phyloP scores from a whole-genome alignment of 2,888 invertebrate genomes.

The Malacosoma neustria region DNA sequence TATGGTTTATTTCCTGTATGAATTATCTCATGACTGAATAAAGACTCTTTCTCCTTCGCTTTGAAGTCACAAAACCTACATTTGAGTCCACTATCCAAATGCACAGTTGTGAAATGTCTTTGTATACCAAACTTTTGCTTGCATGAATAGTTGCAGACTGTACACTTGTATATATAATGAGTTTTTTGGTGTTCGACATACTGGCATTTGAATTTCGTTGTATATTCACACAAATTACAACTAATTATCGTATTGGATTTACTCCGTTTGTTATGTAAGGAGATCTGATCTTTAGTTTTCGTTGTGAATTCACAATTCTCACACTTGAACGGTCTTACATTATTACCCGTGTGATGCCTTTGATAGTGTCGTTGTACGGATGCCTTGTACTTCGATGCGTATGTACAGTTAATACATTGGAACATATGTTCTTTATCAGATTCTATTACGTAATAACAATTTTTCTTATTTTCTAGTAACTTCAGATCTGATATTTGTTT shows the following conservation, averaged over 20 bases:
- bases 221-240: slow-evolving; percentile 32
- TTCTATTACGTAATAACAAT: no score
- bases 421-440: slow-evolving; percentile 36
- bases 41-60: slow-evolving; percentile 31
- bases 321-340: slow-evolving; percentile 40
- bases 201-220: slow-evolving; percentile 40
- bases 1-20: slow-evolving; percentile 47
- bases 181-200: slow-evolving; percentile 38
- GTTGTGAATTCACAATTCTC: slow-evolving; percentile 48
- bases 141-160: slow-evolving; percentile 31
- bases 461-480: slow-evolving; percentile 43
- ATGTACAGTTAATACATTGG: slow-evolving; percentile 39
- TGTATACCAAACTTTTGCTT: slow-evolving; percentile 43
- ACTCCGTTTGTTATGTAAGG: slow-evolving; percentile 47
- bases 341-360: slow-evolving; percentile 40
- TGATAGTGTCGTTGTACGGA: slow-evolving; percentile 51
- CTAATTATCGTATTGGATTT: slow-evolving; percentile 17
- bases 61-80: slow-evolving; percentile 42
- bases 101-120: slow-evolving; percentile 32
- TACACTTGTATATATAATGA: slow-evolving; percentile 40
- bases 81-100: slow-evolving; percentile 37
- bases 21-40: slow-evolving; percentile 37
- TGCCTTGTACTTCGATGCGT: slow-evolving; percentile 43
- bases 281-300: slow-evolving; percentile 52
- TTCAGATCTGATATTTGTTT: slow-evolving; percentile 28